These are phyloP conservation scores for Procambarus virginalis DNA, from an alignment of 1,140 invertebrate genomes.

Conservation along the genomic window DNA sequence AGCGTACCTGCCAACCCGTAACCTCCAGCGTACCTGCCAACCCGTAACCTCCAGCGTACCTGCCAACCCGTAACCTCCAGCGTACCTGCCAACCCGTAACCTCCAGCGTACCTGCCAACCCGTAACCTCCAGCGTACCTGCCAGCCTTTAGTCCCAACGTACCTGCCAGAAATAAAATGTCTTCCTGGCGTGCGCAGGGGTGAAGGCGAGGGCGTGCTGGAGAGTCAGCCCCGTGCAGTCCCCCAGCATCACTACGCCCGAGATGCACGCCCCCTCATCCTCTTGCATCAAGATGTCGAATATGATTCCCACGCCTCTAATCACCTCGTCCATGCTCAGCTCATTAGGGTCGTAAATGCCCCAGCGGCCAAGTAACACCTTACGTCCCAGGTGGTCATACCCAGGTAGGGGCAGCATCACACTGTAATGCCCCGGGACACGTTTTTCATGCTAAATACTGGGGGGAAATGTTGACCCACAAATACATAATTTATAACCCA, in stretches of 20 bases:
- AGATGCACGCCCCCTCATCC: constrained; percentile 72
- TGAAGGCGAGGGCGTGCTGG: constrained; percentile 72
- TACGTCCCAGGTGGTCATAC: constrained; percentile 64
- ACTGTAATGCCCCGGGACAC: constrained; percentile 30
- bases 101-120: no score
- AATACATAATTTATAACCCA: no score
- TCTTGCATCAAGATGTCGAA: constrained; percentile 68
- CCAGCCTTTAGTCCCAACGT: no score
- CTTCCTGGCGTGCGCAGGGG: constrained; percentile 73
- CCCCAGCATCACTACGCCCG: constrained; percentile 73
- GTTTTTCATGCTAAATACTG: background rate
- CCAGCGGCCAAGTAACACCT: constrained; percentile 64
- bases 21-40: no score
- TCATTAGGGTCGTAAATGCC: constrained; percentile 71
- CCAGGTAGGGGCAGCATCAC: constrained; percentile 66
- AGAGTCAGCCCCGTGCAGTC: constrained; percentile 72
- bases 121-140: no score
- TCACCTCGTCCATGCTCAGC: constrained; percentile 69
- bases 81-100: no score
- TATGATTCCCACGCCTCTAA: constrained; percentile 48
- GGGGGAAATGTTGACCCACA: background rate
- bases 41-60: no score
- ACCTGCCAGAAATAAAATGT: constrained; percentile 81
- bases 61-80: no score
- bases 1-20: no score